Evolutionary conservation across 2,888 invertebrate genomes (phyloP).

Genomic region (Lysandra bellargus): DNA sequence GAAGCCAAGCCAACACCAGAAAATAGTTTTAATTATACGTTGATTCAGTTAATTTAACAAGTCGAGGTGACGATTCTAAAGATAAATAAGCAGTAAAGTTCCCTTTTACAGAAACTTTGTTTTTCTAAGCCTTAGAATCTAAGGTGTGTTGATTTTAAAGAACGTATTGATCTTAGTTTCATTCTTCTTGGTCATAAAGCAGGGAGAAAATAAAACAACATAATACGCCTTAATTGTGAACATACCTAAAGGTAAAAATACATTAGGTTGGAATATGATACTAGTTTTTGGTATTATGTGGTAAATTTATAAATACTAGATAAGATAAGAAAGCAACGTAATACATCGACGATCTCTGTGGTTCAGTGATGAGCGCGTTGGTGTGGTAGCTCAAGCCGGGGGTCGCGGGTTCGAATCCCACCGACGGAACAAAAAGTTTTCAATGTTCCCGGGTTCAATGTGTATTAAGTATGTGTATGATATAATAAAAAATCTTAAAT

Average conservation of each 20-base stretch:
- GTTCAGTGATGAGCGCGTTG: too few relatives aligned
- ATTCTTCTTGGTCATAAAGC: neutral
- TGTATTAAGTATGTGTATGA: too few relatives aligned
- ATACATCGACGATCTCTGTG: too few relatives aligned
- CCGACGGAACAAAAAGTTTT: too few relatives aligned
- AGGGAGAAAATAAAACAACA: neutral
- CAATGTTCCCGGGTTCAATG: too few relatives aligned
- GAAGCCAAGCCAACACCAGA: neutral
- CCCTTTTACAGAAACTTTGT: neutral
- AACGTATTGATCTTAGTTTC: neutral
- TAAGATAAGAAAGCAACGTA: too few relatives aligned
- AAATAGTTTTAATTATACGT: constrained; percentile 21
- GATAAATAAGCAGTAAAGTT: neutral
- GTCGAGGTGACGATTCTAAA: neutral
- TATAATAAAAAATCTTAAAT: too few relatives aligned
- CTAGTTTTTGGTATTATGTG: too few relatives aligned
- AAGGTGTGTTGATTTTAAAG: neutral
- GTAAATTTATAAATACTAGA: too few relatives aligned
- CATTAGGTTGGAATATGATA: too few relatives aligned
- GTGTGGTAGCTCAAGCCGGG: too few relatives aligned
- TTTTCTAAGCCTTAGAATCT: neutral
- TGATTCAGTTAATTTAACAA: constrained; percentile 17
- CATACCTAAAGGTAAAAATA: neutral
- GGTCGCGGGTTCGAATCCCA: too few relatives aligned
- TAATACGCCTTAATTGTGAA: neutral